These are phyloP conservation scores for Eurosta solidaginis DNA, from an alignment of 1,140 invertebrate species.

Conservation along the genomic window DNA sequence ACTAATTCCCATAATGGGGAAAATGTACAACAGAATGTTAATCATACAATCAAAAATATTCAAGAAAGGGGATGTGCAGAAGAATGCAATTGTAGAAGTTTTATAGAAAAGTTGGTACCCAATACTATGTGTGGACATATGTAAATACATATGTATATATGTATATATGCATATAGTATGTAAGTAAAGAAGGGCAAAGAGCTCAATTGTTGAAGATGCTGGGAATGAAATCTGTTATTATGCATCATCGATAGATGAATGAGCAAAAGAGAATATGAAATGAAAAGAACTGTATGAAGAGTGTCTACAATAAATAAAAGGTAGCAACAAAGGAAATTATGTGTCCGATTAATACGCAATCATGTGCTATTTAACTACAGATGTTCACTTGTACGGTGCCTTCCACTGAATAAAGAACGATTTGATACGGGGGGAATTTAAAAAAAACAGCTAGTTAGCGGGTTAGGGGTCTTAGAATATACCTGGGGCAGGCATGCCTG, in stretches of 20 bases:
- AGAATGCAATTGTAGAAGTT: neutral
- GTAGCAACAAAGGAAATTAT: neutral
- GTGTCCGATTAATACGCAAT: neutral
- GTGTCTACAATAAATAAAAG: neutral
- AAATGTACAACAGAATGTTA: neutral
- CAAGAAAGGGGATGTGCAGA: neutral
- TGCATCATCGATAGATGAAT: neutral
- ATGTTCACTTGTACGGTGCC: neutral
- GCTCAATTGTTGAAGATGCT: neutral
- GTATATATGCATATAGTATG: neutral
- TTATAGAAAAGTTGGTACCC: neutral
- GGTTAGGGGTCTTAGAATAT: too few relatives aligned
- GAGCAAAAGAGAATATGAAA: neutral
- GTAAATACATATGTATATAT: neutral
- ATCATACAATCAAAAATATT: neutral
- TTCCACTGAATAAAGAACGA: neutral
- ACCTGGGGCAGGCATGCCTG: too few relatives aligned
- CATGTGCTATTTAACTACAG: too few relatives aligned
- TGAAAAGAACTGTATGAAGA: neutral
- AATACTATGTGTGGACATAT: too few relatives aligned
- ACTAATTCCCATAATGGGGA: neutral
- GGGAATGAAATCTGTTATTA: neutral
- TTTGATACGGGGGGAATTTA: too few relatives aligned
- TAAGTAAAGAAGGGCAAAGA: neutral
- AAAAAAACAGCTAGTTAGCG: too few relatives aligned